Percentiles rank a stretch among this genome's conserved stretches.
phyloP scores from a whole-genome alignment of 2,113 vertebrate genomes.

The Mastomys natalensis region DNA sequence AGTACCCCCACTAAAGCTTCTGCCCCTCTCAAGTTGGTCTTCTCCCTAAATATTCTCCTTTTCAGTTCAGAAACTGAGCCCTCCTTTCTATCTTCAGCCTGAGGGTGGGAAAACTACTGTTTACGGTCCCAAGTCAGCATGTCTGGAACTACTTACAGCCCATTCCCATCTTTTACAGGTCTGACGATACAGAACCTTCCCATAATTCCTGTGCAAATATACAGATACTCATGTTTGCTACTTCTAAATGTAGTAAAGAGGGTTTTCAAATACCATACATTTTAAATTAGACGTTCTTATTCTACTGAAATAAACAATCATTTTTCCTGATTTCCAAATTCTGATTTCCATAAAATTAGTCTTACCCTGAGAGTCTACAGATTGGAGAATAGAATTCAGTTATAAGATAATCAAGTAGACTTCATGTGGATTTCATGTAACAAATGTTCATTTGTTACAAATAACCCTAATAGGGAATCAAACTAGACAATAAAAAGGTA shows the following conservation, averaged over 20 bases:
- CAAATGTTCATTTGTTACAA: not conserved
- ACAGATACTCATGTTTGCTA: constrained; percentile 2
- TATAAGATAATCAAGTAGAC: not conserved
- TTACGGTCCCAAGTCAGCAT: not conserved
- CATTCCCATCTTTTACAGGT: not conserved
- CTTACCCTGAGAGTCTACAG: not conserved
- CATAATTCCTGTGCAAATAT: constrained; percentile 8
- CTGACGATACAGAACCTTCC: not conserved
- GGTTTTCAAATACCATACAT: not conserved
- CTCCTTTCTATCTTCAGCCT: not conserved
- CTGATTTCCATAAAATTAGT: constrained; percentile 47
- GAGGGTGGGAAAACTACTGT: not conserved
- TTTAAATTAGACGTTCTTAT: constrained; percentile 13
- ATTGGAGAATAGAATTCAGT: not conserved
- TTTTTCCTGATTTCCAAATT: constrained; percentile 46
- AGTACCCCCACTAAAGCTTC: not conserved
- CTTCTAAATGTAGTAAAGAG: constrained; percentile 19
- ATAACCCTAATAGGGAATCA: constrained; percentile 14
- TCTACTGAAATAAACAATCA: constrained; percentile 38
- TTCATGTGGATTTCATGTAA: not conserved
- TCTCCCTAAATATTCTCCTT: constrained; percentile 9
- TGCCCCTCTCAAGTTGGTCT: not conserved
- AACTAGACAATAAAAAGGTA: not conserved
- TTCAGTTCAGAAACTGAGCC: not conserved
- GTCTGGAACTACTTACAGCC: not conserved